Evolutionary conservation across 1,140 invertebrate species (phyloP).

Genomic region (Drosophila melanica): DNA sequence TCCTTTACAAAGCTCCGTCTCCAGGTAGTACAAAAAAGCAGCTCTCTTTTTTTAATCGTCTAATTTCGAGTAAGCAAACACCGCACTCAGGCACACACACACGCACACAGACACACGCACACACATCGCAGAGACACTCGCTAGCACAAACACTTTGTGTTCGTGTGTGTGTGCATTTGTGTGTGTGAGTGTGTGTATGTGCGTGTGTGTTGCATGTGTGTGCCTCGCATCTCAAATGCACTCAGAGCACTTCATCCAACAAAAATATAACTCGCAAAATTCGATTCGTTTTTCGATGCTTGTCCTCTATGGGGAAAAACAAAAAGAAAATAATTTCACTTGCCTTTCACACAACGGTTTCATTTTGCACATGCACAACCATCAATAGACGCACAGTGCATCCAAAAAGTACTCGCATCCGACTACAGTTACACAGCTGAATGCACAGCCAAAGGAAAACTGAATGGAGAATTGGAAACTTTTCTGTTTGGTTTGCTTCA

Average conservation of each 20-base stretch:
- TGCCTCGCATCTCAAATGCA: constrained; percentile 48
- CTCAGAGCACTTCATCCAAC: constrained; percentile 47
- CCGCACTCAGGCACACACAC: constrained; percentile 48
- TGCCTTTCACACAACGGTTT: constrained; percentile 25
- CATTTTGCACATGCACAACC: constrained; percentile 22
- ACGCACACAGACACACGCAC: background rate
- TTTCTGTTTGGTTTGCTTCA: constrained; percentile 1
- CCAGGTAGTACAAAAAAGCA: constrained; percentile 85
- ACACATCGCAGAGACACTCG: constrained; percentile 6
- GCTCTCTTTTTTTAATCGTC: constrained; percentile 62
- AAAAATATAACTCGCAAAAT: constrained; percentile 15
- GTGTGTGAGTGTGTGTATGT: constrained; percentile 10
- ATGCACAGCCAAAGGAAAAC: constrained; percentile 17
- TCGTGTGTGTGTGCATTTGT: background rate
- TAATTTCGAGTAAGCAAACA: constrained; percentile 63
- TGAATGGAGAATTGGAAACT: constrained; percentile 27
- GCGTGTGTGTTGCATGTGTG: constrained; percentile 5
- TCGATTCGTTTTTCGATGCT: constrained; percentile 10
- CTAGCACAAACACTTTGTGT: background rate
- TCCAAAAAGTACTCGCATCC: constrained; percentile 23
- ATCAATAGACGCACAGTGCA: constrained; percentile 32
- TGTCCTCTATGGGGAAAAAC: constrained; percentile 9
- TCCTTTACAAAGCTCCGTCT: constrained; percentile 92
- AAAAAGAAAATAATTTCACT: constrained; percentile 34
- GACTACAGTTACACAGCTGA: constrained; percentile 26